Base-by-base conservation (phyloP, 2,113 vertebrate genomes). In the Phalacrocorax aristotelis region DNA sequence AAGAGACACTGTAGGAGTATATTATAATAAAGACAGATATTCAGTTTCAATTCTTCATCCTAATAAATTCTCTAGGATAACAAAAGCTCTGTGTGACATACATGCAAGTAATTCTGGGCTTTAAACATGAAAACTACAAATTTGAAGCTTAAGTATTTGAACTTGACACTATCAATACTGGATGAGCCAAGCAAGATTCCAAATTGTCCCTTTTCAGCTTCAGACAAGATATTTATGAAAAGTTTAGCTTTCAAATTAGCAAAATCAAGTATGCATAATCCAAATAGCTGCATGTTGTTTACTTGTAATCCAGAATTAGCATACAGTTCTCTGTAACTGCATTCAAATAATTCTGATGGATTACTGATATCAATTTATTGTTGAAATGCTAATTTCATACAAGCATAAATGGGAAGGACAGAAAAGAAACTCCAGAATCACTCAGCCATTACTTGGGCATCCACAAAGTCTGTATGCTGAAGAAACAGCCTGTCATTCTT, bases 1-100 rank as follows among this genome's bases (percentile, higher is more conserved):
- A 97, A 93, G 57, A 90, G 49, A 65, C 48, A 75, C 17, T 40
- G 90, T 82, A 96, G 95, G 95, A 94, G 87, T 83, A 38, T 27
- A 90, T 92, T 83, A 70, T 62, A 92, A 95, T 83, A 57, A 70
- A 78, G 70, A 78, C 23, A 92, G 55, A 95, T 91, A 69, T 83
- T 87, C 65, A 25, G 30, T 64, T 93, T 90, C 40, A 92, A 46
- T 38, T 87, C 65, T 91, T 94, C 15, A 65, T 79, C 49, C 74
- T 82, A 18, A 72, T 49, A 68, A 84, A 87, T 49, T 62, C 44
- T n/a, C 25, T 20, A 70, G 49, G 30, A 34, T 78, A 82, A 93
- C 48, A 90, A 90, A 92, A 66, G 90, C 48, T 75, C 48, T 11
- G 7, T 42, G 46, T 48, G n/a, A 77, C 54, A 70, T 13, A 30